Conservation (phyloP, 2,888 invertebrate genomes). For the Acanthosepion esculentum region DNA sequence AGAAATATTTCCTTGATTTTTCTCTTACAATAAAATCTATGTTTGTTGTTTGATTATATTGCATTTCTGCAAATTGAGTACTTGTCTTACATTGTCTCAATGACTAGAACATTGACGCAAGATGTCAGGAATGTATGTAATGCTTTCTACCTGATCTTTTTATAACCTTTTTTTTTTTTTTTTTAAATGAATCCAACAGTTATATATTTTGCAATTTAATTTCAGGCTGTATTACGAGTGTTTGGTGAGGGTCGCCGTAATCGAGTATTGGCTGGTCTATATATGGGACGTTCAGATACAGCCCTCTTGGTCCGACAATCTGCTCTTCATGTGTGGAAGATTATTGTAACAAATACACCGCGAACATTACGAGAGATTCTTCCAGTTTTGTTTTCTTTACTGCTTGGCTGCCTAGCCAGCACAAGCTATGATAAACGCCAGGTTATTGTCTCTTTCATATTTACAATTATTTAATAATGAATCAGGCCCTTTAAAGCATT, state of each 20-base stretch:
- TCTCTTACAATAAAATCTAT: no score
- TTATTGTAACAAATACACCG: constrained; percentile 98
- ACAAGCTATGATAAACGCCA: constrained; percentile 96
- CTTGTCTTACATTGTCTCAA: no score
- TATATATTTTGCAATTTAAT: constrained; percentile 46
- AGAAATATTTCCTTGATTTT: no score
- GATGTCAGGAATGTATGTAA: no score
- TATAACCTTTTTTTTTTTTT: background rate
- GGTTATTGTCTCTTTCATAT: constrained; percentile 71
- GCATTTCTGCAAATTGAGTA: no score
- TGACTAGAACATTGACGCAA: no score
- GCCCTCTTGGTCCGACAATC: constrained; percentile 97
- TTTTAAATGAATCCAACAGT: background rate
- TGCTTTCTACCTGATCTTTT: constrained; percentile 47
- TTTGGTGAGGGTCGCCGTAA: constrained; percentile 93
- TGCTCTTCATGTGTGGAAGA: constrained; percentile 99
- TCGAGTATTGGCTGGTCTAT: constrained; percentile 82
- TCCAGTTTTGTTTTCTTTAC: constrained; percentile 91
- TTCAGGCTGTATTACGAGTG: constrained; percentile 87
- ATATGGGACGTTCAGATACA: constrained; percentile 97
- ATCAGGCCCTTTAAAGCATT: no score
- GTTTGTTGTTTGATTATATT: no score
- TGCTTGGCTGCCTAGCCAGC: constrained; percentile 95
- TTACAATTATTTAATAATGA: no score
- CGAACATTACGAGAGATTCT: constrained; percentile 95